Evolutionary conservation across 2,888 invertebrate genomes (phyloP), one percentile per base, ranked within the genome.

Genomic region (Sipha maydis): DNA sequence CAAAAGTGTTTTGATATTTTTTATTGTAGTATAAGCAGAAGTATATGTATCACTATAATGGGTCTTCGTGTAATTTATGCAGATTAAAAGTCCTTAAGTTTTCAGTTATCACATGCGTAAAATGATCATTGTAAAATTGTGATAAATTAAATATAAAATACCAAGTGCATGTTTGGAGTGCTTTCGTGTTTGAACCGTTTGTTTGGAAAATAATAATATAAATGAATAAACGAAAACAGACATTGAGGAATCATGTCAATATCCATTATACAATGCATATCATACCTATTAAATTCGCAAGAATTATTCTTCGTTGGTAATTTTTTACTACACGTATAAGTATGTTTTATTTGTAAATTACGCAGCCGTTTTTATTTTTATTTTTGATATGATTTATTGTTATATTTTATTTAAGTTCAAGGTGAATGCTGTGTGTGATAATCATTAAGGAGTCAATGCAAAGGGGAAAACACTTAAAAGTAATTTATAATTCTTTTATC

Each of bases 401-500:
- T 73, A 28, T 84, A 75, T 75, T 21, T 21, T 21, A 48, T 82
- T 84, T 54, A n/a, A 75, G 83, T 84, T 75, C 83, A 84, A 75
- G 83, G 83, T 56, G 11, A 75, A 28, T 38, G 38, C 9, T 14
- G 11, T 8, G 34, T 21, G 8, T 25, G 11, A 8, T 71, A 56
- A 38, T 83, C 38, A 73, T 83, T 75, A 73, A 83, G 11, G 21
- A 75, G 83, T 38, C 73, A 38, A 38, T 56, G 34, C 5, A 77
- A 85, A 85, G 41, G 76, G 48, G 75, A 48, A 85, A 76, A 78
- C 54, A 86, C 71, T 34, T 34, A 19, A 79, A 85, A 86, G 79
- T 79, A 48, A 86, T 86, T 86, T 86, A 78, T 86, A 54, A 79
- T 54, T 31, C 21, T 86, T 85, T 77, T 34, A 34, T 48, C n/a